Evolutionary conservation across 2,888 invertebrate genomes (phyloP).

Genomic region (Drosophila anomelani): DNA sequence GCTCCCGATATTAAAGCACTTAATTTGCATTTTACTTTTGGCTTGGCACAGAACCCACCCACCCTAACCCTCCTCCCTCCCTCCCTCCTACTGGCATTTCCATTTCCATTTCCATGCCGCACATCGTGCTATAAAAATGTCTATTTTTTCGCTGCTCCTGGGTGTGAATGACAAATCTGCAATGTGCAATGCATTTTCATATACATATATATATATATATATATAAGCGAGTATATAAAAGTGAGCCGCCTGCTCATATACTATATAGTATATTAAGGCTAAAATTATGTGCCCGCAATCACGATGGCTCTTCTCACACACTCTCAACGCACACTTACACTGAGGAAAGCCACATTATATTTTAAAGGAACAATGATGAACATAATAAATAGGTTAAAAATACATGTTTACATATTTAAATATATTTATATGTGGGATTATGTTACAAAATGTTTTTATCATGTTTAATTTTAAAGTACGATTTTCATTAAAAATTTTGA

Average conservation of each 20-base stretch:
- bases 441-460: not conserved
- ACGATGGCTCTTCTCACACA: constrained; percentile 31
- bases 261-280: constrained; percentile 50
- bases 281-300: constrained; percentile 53
- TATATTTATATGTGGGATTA: not conserved
- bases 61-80: not conserved
- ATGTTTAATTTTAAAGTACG: not conserved
- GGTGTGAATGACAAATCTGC: constrained; percentile 65
- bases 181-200: constrained; percentile 61
- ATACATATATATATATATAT: not conserved
- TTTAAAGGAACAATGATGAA: not conserved
- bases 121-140: constrained; percentile 24
- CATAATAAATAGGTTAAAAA: not conserved
- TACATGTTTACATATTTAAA: not conserved
- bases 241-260: constrained; percentile 1
- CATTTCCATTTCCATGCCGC: constrained; percentile 39
- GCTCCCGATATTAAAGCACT: constrained; percentile 40
- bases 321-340: constrained; percentile 9
- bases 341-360: not conserved
- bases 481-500: not conserved
- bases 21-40: constrained; percentile 44
- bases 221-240: not conserved
- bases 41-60: constrained; percentile 8
- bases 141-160: constrained; percentile 34
- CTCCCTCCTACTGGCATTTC: not conserved